Base-by-base conservation (phyloP, 2,797 vertebrate species). In the Molossus alvarezi region DNA sequence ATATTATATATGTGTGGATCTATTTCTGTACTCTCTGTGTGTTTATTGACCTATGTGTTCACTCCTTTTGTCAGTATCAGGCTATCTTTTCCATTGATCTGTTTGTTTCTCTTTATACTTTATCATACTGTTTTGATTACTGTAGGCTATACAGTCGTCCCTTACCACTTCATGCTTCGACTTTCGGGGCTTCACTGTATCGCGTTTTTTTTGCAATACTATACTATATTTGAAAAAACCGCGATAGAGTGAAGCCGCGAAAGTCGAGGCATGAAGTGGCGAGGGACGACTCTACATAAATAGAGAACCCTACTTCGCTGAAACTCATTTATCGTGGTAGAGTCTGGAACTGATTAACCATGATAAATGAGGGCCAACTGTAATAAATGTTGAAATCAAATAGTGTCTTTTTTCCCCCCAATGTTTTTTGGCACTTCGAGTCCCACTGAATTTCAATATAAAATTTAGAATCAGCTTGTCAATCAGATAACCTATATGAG, bases 371-470 rank as follows among this genome's bases (percentile, higher is more conserved):
- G 41, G 41, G 41, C 41, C 41, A 6, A 45, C 41, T 45, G 41
- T 45, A 45, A 45, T 27, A 90, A 90, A 62, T 92, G 37, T 37
- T 60, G 48, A 58, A 89, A 87, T 10, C 5, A 29, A 51, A 20
- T 17, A 27, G 37, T 25, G 2, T n/a, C 33, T 45, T 85, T 45
- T 5, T 77, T 11, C 11, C 94, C 85, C 55, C 25, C 64, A 83
- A 25, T 18, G 21, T 15, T 67, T 60, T 81, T 88, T 27, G 55
- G 60, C 9, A 92, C 55, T 88, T 84, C 33, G 81, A 85, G 60
- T 76, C 14, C 64, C 41, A 88, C 13, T 81, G 29, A 6, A 48
- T 94, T 69, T 96, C 27, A 81, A 76, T 67, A 76, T 21, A 81
- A 67, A 76, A 41, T 76, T 62, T 71, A 82, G 9, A 83, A 69